A percentile compares a stretch with the other conserved stretches of the same genome.
Evolutionary conservation across 2,888 invertebrate genomes (phyloP).

Genomic region (Frankliniella intonsa): DNA sequence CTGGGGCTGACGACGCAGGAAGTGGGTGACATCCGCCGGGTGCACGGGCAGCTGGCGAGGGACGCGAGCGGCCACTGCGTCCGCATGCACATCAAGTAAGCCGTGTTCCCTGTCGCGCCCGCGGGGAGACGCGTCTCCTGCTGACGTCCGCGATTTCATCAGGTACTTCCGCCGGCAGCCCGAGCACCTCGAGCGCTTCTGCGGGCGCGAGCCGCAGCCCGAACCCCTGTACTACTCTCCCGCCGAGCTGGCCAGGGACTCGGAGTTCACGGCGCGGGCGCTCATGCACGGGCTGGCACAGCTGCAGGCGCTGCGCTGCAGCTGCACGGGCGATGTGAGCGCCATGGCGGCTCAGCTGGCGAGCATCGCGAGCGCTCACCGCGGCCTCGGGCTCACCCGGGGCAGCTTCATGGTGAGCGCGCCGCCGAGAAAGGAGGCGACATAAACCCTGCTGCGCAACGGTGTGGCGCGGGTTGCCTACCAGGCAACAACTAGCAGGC

Average conservation of each 20-base stretch:
- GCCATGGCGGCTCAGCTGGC: conserved; percentile 7
- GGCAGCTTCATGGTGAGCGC: neutral
- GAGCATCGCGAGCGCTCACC: neutral
- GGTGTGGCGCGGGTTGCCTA: neutral
- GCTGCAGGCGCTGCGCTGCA: conserved; percentile 19
- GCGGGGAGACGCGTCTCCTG: neutral
- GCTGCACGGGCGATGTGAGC: neutral
- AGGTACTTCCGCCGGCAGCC: conserved; percentile 8
- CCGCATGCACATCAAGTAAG: conserved; percentile 21
- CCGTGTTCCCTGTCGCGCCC: neutral
- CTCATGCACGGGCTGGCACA: conserved; percentile 21
- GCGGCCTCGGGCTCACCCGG: neutral
- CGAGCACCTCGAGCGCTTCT: conserved; percentile 16
- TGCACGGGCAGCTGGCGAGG: conserved; percentile 1
- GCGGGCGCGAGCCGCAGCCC: neutral
- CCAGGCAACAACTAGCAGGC: neutral
- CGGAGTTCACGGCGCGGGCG: conserved; percentile 17
- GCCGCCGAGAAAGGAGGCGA: too few species aligned
- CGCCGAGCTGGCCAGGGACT: conserved; percentile 12
- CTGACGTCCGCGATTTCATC: too few species aligned
- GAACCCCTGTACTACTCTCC: conserved; percentile 18
- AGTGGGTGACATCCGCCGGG: neutral
- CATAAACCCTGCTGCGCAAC: neutral
- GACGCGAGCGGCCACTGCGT: conserved; percentile 17
- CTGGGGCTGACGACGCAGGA: conserved; percentile 11